A percentile compares a stretch with the other conserved stretches of the same genome.
These are phyloP conservation scores for Lasioglossum pauxillum DNA, from an alignment of 2,888 invertebrate species.

Conservation along the genomic window DNA sequence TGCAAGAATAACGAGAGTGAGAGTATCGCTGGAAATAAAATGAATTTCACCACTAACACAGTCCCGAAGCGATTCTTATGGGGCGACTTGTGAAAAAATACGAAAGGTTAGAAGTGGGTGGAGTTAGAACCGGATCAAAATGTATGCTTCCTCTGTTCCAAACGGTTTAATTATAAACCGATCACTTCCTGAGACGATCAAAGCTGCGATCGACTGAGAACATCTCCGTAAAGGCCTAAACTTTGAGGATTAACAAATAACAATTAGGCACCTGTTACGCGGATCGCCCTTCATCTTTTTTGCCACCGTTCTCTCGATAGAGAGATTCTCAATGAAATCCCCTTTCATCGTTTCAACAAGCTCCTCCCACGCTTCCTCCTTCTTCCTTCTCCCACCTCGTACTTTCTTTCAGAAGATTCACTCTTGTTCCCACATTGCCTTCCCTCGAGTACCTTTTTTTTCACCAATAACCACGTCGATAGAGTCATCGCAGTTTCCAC, in stretches of 20 bases:
- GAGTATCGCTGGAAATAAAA: too few species aligned
- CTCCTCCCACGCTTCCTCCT: constrained; percentile 61
- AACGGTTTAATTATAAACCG: constrained; percentile 38
- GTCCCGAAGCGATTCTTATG: background rate
- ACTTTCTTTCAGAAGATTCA: constrained; percentile 25
- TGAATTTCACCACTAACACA: too few species aligned
- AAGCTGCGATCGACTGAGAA: constrained; percentile 15
- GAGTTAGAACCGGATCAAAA: constrained; percentile 34
- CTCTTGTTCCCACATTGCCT: constrained; percentile 52
- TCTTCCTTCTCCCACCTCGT: constrained; percentile 8
- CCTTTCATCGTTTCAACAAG: constrained; percentile 30
- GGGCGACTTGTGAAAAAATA: constrained; percentile 12
- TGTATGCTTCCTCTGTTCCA: constrained; percentile 46
- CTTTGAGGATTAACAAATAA: constrained; percentile 69
- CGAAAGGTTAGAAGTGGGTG: constrained; percentile 35
- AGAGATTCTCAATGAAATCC: constrained; percentile 35
- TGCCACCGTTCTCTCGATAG: constrained; percentile 38
- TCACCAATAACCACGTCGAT: constrained; percentile 26
- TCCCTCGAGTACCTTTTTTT: constrained; percentile 32
- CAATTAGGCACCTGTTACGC: constrained; percentile 72
- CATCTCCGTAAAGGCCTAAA: constrained; percentile 45
- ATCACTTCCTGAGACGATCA: constrained; percentile 33
- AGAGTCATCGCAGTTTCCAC: constrained; percentile 39
- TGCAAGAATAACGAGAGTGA: too few species aligned
- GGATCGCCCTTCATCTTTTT: constrained; percentile 52